Conservation (phyloP, 2,888 invertebrate species). For the Parnassius smintheus region DNA sequence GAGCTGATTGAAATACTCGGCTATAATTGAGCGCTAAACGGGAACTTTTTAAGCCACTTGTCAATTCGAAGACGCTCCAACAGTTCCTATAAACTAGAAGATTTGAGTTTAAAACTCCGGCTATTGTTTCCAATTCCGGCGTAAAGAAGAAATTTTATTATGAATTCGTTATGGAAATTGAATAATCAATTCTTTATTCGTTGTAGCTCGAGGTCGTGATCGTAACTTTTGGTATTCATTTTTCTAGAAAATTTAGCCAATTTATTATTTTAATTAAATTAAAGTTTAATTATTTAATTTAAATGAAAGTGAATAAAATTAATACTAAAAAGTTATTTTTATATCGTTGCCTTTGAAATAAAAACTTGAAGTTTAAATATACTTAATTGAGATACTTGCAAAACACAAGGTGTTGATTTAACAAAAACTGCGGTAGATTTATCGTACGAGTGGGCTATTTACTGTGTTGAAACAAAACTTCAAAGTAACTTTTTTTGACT, state of each 20-base stretch:
- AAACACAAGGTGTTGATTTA: no score
- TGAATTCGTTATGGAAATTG: constrained; percentile 16
- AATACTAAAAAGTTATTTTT: no score
- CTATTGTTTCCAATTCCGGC: constrained; percentile 25
- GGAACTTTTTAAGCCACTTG: constrained; percentile 42
- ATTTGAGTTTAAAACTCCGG: constrained; percentile 30
- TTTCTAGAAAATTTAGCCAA: not conserved
- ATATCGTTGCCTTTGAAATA: no score
- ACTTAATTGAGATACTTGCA: no score
- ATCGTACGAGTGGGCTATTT: no score
- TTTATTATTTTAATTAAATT: not conserved
- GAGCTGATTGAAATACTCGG: constrained; percentile 30
- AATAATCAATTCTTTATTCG: constrained; percentile 7
- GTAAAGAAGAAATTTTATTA: constrained; percentile 25
- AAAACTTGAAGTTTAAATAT: no score
- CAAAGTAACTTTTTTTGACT: no score
- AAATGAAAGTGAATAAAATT: not conserved
- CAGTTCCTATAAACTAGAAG: constrained; percentile 32
- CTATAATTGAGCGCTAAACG: constrained; percentile 41
- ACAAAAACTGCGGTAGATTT: no score
- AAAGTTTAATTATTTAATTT: no score
- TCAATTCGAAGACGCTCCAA: constrained; percentile 33
- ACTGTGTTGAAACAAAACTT: no score
- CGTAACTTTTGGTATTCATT: not conserved
- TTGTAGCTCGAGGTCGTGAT: not conserved